Conservation (phyloP, 37 sponge, comb jelly and placozoan genomes). For the Amphimedon queenslandica region DNA sequence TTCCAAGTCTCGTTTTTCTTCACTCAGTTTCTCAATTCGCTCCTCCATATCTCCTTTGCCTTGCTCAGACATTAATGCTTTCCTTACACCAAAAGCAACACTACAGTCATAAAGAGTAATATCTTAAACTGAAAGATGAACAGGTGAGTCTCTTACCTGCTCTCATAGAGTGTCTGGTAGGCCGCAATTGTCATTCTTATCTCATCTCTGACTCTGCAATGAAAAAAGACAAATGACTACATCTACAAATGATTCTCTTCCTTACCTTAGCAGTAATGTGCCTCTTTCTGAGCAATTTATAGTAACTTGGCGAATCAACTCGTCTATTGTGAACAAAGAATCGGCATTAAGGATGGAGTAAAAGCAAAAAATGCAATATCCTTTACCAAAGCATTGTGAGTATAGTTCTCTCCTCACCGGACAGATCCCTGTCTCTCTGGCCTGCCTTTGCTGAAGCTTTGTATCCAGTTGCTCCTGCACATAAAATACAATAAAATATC, state of each 20-base stretch:
- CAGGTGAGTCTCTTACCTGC: slow-evolving; percentile 51
- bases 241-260: neutral
- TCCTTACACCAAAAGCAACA: slow-evolving; percentile 98
- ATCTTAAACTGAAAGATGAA: neutral
- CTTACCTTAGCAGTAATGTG: slow-evolving; percentile 79
- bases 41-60: slow-evolving; percentile 93
- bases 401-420: slow-evolving; percentile 98
- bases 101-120: slow-evolving; percentile 4
- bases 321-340: slow-evolving; percentile 56
- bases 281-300: slow-evolving; percentile 98
- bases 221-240: neutral
- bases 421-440: slow-evolving; percentile 98
- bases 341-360: neutral
- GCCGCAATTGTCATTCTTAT: slow-evolving; percentile 99
- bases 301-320: slow-evolving; percentile 94
- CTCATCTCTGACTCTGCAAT: slow-evolving; percentile 87
- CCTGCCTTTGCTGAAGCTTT: slow-evolving; percentile 93
- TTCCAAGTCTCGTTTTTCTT: slow-evolving; percentile 82
- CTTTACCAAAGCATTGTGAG: slow-evolving; percentile 91
- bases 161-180: slow-evolving; percentile 98
- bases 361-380: neutral
- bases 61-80: slow-evolving; percentile 97
- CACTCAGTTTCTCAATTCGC: slow-evolving; percentile 57
- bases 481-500: too few relatives aligned
- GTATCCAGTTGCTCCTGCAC: slow-evolving; percentile 91